phyloP scores from a whole-genome alignment of 2,113 vertebrate genomes.

The Alouatta palliata region DNA sequence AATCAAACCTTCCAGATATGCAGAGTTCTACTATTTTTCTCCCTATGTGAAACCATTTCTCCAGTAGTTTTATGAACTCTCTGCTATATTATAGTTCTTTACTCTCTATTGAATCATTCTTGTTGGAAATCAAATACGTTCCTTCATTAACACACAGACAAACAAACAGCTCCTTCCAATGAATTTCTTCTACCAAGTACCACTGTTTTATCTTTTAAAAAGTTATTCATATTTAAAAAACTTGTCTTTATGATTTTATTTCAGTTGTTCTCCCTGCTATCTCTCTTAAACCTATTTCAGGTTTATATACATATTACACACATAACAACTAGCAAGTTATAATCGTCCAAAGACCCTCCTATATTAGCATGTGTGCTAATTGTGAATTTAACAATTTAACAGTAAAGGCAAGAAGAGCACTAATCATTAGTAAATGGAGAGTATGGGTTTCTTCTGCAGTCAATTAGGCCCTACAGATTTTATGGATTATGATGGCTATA shows the following conservation, averaged over 20 bases:
- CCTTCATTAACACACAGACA: not conserved
- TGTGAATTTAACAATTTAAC: not conserved
- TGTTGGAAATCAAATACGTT: not conserved
- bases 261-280: not conserved
- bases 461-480: not conserved
- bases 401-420: conserved; percentile 34
- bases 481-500: not conserved
- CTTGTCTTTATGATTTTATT: not conserved
- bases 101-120: not conserved
- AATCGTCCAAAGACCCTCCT: conserved; percentile 25
- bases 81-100: not conserved
- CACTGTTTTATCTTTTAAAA: not conserved
- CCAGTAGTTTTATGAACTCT: not conserved
- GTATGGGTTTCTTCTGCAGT: rapidly evolving
- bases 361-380: conserved; percentile 35
- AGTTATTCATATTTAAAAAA: not conserved
- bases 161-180: no score
- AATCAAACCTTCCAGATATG: not conserved
- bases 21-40: not conserved
- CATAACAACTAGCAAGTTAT: not conserved
- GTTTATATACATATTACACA: not conserved
- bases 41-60: not conserved
- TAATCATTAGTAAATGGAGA: conserved; percentile 46
- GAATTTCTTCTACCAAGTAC: not conserved
- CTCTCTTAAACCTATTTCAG: not conserved